Evolutionary conservation across 2,113 vertebrate species (phyloP).

Genomic region (Cairina moschata): DNA sequence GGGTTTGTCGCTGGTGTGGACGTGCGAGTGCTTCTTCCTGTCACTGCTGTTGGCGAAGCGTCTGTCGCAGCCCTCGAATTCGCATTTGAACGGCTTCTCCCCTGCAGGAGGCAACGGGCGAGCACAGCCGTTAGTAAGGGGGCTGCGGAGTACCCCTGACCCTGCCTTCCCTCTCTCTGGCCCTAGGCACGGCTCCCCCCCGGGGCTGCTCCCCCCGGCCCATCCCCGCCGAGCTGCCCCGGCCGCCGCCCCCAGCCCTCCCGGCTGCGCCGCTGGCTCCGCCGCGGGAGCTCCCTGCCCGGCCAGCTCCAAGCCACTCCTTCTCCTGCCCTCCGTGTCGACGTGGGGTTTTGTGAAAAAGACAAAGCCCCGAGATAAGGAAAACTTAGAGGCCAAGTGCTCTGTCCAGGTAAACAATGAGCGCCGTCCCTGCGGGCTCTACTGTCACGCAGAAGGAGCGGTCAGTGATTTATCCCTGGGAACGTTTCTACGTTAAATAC

Average conservation of each 20-base stretch:
- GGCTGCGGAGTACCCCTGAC: neutral
- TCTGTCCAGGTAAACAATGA: neutral
- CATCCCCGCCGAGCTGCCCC: neutral
- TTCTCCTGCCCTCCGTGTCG: neutral
- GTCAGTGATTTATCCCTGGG: constrained; percentile 29
- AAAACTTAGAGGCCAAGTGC: neutral
- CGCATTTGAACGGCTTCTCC: constrained; percentile 98
- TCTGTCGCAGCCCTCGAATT: constrained; percentile 97
- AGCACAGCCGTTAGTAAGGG: constrained; percentile 66
- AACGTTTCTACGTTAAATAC: constrained; percentile 30
- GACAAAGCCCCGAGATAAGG: constrained; percentile 7
- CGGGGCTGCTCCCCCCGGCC: neutral
- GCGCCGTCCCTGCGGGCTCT: neutral
- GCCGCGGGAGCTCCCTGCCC: neutral
- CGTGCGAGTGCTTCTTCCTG: constrained; percentile 98
- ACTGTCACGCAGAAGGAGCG: constrained; percentile 6
- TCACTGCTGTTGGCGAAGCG: constrained; percentile 99
- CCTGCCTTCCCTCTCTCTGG: neutral
- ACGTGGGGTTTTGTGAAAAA: constrained; percentile 7
- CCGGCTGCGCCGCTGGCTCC: neutral
- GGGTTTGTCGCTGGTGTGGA: constrained; percentile 98
- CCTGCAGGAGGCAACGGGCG: constrained; percentile 81
- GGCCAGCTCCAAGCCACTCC: neutral
- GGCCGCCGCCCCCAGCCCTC: neutral
- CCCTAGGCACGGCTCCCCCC: neutral